Conservation (phyloP, 2,113 vertebrate species). For the Bagarius yarrelli region DNA sequence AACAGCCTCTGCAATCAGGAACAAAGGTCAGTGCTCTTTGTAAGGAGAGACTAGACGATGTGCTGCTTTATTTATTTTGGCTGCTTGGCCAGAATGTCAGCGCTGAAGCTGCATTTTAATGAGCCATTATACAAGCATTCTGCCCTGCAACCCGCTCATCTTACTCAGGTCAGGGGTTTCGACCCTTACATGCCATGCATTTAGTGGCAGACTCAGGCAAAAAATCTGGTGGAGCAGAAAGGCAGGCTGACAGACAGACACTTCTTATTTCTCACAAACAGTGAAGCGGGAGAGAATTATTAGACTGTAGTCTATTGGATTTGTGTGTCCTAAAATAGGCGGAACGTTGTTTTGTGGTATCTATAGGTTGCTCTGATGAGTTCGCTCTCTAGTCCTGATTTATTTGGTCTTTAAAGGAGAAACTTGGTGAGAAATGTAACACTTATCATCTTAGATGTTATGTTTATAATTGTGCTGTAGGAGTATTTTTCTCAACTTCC, state of each 20-base stretch:
- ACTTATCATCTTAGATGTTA: no score
- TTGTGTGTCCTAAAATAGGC: neutral
- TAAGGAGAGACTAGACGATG: conserved; percentile 23
- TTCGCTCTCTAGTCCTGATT: no score
- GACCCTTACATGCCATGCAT: conserved; percentile 26
- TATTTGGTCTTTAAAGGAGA: no score
- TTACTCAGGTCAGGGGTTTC: conserved; percentile 48
- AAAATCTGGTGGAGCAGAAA: conserved; percentile 6
- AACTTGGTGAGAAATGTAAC: no score
- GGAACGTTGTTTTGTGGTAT: neutral
- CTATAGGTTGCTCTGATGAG: no score
- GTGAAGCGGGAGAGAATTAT: neutral
- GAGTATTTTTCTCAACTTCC: no score
- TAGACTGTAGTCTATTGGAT: neutral
- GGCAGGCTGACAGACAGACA: conserved; percentile 9
- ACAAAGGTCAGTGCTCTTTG: conserved; percentile 38
- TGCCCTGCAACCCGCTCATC: conserved; percentile 28
- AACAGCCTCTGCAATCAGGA: conserved; percentile 13
- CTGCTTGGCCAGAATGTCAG: conserved; percentile 42
- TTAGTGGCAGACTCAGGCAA: conserved; percentile 27
- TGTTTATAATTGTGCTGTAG: no score
- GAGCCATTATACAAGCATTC: conserved; percentile 49
- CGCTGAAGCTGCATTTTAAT: conserved; percentile 55
- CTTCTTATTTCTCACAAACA: neutral
- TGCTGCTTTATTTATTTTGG: conserved; percentile 47